These are phyloP conservation scores for Fragariocoptes setiger DNA, from an alignment of 1,140 invertebrate species.

Conservation along the genomic window DNA sequence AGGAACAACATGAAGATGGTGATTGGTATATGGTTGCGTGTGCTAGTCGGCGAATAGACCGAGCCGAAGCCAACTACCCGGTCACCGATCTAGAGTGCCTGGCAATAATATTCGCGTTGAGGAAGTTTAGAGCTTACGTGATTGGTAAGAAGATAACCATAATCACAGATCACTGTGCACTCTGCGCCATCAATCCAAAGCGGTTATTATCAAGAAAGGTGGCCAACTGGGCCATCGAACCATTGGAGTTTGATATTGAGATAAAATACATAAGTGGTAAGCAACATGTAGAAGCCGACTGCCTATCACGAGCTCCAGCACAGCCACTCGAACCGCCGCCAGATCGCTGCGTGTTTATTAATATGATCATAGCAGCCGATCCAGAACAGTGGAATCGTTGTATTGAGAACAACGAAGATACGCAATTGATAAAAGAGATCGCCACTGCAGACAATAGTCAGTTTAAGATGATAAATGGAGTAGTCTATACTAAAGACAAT, in stretches of 20 bases:
- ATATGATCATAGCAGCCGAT: neutral
- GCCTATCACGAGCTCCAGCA: constrained; percentile 1
- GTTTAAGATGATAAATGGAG: neutral
- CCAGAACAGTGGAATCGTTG: neutral
- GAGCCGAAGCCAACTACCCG: constrained; percentile 19
- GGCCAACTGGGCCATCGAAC: neutral
- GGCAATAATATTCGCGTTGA: constrained; percentile 18
- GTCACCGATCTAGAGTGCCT: constrained; percentile 23
- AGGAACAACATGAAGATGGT: neutral
- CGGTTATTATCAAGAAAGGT: neutral
- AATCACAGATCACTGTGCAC: constrained; percentile 19
- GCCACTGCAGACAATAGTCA: neutral
- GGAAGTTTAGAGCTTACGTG: constrained; percentile 21
- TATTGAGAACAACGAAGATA: neutral
- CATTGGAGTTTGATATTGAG: constrained; percentile 3
- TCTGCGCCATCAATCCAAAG: constrained; percentile 9
- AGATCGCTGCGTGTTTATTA: neutral
- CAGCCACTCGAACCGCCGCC: neutral
- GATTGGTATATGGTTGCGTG: neutral
- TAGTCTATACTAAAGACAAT: neutral
- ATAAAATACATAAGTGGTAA: constrained; percentile 5
- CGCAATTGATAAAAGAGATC: neutral
- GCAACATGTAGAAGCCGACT: constrained; percentile 5
- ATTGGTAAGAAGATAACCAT: constrained; percentile 17
- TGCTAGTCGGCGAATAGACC: neutral